Percentiles rank a stretch among this genome's conserved stretches.
Evolutionary conservation across 2,888 invertebrate genomes (phyloP).

Genomic region (Itoplectis maculator): DNA sequence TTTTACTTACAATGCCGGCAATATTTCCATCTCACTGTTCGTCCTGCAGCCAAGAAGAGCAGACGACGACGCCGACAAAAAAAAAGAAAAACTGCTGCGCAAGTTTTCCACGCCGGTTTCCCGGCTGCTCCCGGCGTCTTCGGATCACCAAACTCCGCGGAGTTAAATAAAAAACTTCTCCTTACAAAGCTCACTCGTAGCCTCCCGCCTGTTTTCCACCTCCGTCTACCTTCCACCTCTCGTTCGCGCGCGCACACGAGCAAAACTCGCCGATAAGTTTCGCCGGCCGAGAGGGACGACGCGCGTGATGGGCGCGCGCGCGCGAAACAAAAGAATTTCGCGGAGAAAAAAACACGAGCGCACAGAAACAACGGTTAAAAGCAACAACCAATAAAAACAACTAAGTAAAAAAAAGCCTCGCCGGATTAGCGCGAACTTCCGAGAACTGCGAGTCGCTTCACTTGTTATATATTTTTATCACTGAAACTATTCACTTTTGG

Average conservation of each 20-base stretch:
- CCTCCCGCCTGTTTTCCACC: not conserved
- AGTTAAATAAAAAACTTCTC: constrained; percentile 53
- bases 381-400: no score
- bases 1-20: constrained; percentile 51
- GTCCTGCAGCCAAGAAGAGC: not conserved
- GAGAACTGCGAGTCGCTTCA: no score
- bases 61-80: constrained; percentile 1
- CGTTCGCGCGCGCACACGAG: constrained; percentile 8
- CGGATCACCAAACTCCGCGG: constrained; percentile 49
- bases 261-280: constrained; percentile 24
- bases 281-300: not conserved
- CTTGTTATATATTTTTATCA: not conserved
- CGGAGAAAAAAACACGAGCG: not conserved
- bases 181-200: constrained; percentile 45
- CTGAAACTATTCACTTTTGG: constrained; percentile 20
- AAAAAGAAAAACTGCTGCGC: constrained; percentile 21
- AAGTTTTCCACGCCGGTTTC: constrained; percentile 7
- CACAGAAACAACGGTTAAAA: no score
- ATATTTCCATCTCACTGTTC: constrained; percentile 56
- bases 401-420: not conserved
- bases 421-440: not conserved
- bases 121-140: constrained; percentile 4
- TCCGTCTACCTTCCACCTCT: constrained; percentile 13
- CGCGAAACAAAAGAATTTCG: not conserved
- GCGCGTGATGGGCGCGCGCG: not conserved